These are phyloP conservation scores for Crenichthys baileyi DNA, from an alignment of 2,797 vertebrate species.

Conservation along the genomic window DNA sequence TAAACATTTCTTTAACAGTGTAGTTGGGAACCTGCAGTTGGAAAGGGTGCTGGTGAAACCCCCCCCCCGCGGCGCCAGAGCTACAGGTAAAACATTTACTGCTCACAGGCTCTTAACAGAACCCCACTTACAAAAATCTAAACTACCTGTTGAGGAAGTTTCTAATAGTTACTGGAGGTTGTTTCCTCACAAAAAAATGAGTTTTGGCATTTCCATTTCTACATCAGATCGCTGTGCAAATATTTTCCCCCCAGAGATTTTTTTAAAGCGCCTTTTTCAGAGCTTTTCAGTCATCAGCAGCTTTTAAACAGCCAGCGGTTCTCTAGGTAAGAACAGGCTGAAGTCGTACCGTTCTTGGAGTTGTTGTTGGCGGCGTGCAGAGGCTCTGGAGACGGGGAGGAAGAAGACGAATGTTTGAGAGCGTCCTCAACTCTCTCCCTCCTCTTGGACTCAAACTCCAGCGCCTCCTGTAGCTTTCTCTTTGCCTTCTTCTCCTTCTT, in stretches of 20 bases:
- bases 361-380: conserved; percentile 65
- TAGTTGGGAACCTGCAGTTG: too few species aligned
- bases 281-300: conserved; percentile 14
- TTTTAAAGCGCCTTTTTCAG: too few species aligned
- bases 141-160: background rate
- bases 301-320: background rate
- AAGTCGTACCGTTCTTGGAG: conserved; percentile 44
- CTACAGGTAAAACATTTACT: too few species aligned
- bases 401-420: conserved; percentile 88
- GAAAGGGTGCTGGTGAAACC: too few species aligned
- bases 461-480: conserved; percentile 96
- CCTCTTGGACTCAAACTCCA: conserved; percentile 94
- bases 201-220: background rate
- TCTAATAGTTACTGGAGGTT: too few species aligned
- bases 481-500: conserved; percentile 98
- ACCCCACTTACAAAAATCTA: background rate
- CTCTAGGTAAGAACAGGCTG: background rate
- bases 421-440: conserved; percentile 91
- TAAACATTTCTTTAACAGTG: too few species aligned
- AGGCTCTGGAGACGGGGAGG: conserved; percentile 72
- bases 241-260: too few species aligned
- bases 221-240: too few species aligned
- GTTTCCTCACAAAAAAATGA: background rate
- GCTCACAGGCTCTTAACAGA: too few species aligned
- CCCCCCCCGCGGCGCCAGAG: too few species aligned